Conservation (phyloP, 2,113 vertebrate genomes). For the Suncus etruscus region DNA sequence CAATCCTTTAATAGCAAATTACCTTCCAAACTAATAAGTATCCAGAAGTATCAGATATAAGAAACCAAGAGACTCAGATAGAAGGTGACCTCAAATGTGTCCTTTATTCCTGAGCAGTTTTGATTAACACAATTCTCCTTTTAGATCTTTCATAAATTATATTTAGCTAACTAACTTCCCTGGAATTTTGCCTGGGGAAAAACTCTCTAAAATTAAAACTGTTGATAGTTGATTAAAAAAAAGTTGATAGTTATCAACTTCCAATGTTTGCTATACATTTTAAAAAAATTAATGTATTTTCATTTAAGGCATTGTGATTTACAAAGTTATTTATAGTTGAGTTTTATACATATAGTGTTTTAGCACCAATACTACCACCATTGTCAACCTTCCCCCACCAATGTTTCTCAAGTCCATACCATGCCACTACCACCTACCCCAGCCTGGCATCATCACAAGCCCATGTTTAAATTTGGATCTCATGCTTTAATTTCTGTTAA, state of each 20-base stretch:
- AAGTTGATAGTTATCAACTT: neutral
- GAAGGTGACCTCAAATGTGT: neutral
- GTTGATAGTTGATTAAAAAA: too few species aligned
- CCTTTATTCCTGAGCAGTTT: neutral
- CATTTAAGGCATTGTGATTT: too few species aligned
- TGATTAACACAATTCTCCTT: neutral
- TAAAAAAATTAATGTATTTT: too few species aligned
- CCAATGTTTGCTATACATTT: neutral
- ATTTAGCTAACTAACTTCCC: neutral
- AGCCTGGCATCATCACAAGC: too few species aligned
- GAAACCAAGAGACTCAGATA: neutral
- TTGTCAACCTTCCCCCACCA: too few species aligned
- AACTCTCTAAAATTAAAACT: slow-evolving; percentile 39
- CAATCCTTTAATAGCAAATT: neutral
- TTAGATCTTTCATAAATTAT: neutral
- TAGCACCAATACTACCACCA: too few species aligned
- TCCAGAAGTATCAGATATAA: neutral
- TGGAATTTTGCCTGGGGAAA: slow-evolving; percentile 31
- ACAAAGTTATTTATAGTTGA: too few species aligned
- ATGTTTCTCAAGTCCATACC: too few species aligned
- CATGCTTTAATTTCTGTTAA: too few species aligned
- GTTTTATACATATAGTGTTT: too few species aligned
- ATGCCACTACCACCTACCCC: too few species aligned
- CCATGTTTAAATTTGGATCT: too few species aligned
- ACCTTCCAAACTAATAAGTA: neutral